Conservation (phyloP, 35 echinoderm and acorn worm genomes). For the Lytechinus variegatus region DNA sequence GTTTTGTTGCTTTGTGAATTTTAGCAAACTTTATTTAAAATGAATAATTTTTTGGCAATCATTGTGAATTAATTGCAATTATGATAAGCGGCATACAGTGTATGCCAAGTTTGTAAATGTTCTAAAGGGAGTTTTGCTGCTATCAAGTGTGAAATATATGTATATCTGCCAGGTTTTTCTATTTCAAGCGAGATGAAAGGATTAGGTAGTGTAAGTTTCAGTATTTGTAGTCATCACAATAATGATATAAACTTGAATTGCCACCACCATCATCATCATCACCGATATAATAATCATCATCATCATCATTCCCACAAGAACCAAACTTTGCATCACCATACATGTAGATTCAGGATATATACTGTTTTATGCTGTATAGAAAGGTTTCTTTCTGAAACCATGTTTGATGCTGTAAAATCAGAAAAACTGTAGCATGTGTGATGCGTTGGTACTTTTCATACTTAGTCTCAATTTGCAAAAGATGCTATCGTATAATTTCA, state of each 20-base stretch:
- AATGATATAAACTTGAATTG: not conserved
- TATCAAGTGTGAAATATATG: not conserved
- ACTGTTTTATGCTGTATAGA: too few relatives aligned
- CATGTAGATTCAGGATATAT: too few relatives aligned
- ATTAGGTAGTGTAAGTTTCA: not conserved
- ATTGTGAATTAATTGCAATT: not conserved
- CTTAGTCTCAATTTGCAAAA: too few relatives aligned
- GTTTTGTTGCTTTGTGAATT: not conserved
- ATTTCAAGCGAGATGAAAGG: not conserved
- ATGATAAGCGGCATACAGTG: not conserved
- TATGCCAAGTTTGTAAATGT: not conserved
- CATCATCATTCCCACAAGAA: not conserved
- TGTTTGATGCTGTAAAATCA: too few relatives aligned
- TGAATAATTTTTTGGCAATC: not conserved
- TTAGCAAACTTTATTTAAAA: not conserved
- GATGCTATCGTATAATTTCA: too few relatives aligned
- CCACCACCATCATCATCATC: not conserved
- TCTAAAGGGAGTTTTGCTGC: not conserved
- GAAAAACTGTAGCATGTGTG: too few relatives aligned
- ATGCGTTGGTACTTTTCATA: too few relatives aligned
- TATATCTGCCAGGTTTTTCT: not conserved
- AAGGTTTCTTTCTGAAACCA: too few relatives aligned
- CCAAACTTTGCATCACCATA: too few relatives aligned
- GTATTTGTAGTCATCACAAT: not conserved
- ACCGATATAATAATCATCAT: not conserved